Conservation (phyloP, 2,797 vertebrate species). For the Monodelphis domestica region DNA sequence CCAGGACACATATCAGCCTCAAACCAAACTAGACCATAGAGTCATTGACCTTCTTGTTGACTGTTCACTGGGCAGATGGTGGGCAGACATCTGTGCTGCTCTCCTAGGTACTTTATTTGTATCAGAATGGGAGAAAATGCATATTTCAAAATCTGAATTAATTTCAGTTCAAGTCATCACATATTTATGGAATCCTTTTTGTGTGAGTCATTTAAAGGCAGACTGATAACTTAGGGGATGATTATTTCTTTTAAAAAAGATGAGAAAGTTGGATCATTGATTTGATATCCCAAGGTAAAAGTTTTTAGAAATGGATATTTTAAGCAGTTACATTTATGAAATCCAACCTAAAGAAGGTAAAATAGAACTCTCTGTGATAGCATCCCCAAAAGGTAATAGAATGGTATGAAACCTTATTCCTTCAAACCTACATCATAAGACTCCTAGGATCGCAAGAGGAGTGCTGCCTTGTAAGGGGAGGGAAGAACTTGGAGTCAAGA, state of each 20-base stretch:
- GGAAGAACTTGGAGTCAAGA: too few relatives aligned
- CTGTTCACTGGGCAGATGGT: slow-evolving; percentile 29
- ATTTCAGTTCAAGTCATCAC: background rate
- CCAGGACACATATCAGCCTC: slow-evolving; percentile 65
- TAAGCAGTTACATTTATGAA: background rate
- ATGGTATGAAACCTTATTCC: background rate
- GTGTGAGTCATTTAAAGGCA: background rate
- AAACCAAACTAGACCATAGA: slow-evolving; percentile 61
- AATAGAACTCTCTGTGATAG: background rate
- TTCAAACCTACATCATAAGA: background rate
- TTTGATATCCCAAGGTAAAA: background rate
- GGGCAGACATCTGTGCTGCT: background rate
- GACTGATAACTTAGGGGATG: background rate
- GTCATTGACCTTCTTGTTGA: slow-evolving; percentile 50
- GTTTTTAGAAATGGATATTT: background rate
- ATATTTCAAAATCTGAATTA: background rate
- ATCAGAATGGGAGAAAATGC: background rate
- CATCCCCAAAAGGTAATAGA: background rate
- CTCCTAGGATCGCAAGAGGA: background rate
- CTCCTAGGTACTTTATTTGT: background rate
- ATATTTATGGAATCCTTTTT: background rate
- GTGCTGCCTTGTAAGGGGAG: background rate
- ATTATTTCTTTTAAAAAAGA: background rate
- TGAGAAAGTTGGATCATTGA: background rate
- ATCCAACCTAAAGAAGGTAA: background rate